Conservation (phyloP, 2,113 vertebrate genomes). For the Rhineura floridana region DNA sequence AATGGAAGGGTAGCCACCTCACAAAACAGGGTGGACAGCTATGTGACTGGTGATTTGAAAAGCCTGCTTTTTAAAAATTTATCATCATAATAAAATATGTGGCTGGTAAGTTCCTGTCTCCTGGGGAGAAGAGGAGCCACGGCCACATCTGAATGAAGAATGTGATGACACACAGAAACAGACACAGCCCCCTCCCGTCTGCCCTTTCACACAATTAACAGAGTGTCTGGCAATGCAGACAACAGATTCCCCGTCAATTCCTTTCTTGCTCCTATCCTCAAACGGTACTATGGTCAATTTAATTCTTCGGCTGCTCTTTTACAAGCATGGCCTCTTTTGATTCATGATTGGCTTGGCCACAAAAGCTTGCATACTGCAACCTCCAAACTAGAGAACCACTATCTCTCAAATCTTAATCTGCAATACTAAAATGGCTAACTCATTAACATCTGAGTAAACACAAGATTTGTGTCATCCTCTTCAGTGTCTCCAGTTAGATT, state of each 20-base stretch:
- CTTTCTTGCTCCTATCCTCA: neutral
- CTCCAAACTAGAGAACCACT: neutral
- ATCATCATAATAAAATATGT: neutral
- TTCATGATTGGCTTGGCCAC: neutral
- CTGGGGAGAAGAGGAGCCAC: fast-evolving
- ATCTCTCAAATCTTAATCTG: neutral
- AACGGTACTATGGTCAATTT: neutral
- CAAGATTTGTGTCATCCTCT: neutral
- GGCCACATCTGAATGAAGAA: neutral
- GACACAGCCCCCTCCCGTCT: fast-evolving
- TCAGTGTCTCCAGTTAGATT: neutral
- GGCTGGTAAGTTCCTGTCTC: neutral
- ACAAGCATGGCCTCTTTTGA: neutral
- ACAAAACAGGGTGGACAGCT: neutral
- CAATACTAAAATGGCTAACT: neutral
- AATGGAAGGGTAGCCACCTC: neutral
- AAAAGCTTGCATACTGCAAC: neutral
- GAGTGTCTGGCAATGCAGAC: neutral
- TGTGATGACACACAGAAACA: neutral
- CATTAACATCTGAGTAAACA: neutral
- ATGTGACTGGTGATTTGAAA: neutral
- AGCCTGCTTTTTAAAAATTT: neutral
- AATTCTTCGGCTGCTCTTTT: constrained; percentile 1
- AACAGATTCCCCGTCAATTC: neutral
- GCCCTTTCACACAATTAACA: neutral